Percentiles rank a stretch among this genome's conserved stretches.
Evolutionary conservation across 2,888 invertebrate species (phyloP).

Genomic region (Oasisia sp.): DNA sequence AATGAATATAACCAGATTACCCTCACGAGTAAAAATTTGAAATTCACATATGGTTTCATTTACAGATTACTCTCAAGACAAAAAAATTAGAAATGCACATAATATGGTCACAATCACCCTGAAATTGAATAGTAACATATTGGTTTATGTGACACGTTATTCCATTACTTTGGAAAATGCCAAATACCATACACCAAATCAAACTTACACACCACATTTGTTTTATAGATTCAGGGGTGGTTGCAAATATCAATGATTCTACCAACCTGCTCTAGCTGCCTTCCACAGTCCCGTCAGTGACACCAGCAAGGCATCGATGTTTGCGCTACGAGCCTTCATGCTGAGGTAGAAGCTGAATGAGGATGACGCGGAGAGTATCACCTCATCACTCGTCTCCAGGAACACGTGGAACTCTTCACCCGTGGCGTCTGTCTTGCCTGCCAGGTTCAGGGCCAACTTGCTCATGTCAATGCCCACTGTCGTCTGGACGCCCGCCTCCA

Average conservation of each 20-base stretch:
- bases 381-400: background rate
- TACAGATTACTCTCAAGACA: background rate
- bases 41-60: too few species aligned
- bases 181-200: too few species aligned
- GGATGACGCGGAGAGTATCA: background rate
- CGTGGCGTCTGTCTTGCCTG: background rate
- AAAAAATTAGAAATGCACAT: too few species aligned
- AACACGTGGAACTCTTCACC: background rate
- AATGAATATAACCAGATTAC: background rate
- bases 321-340: background rate
- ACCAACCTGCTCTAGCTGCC: background rate
- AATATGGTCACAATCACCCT: background rate
- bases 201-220: too few species aligned
- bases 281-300: background rate
- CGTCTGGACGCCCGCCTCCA: background rate
- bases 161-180: too few species aligned
- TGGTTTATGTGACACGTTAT: too few species aligned
- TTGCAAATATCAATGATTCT: background rate
- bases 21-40: background rate
- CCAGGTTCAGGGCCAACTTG: background rate
- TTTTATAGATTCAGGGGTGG: too few species aligned
- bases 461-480: background rate
- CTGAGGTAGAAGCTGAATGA: slow-evolving; percentile 5
- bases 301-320: background rate
- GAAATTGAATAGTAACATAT: background rate